Evolutionary conservation across 2,797 vertebrate genomes (phyloP).

Genomic region (Sebastes minor): DNA sequence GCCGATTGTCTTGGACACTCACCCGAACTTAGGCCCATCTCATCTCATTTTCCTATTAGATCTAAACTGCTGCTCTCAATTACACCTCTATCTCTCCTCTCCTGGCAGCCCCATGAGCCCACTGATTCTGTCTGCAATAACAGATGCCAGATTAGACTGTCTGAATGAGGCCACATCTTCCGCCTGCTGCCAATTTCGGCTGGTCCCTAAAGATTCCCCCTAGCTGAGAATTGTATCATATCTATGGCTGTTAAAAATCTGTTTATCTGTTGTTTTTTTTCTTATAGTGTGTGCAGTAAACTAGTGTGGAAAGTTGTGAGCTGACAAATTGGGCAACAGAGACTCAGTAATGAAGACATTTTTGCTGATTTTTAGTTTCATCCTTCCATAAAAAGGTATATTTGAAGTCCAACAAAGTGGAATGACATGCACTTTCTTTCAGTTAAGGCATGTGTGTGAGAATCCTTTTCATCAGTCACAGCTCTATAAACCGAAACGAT

Average conservation of each 20-base stretch:
- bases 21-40: slow-evolving; percentile 68
- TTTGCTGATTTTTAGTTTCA: slow-evolving; percentile 10
- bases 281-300: slow-evolving; percentile 26
- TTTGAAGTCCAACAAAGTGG: not conserved
- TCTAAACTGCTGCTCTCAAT: slow-evolving; percentile 78
- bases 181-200: slow-evolving; percentile 70
- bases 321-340: slow-evolving; percentile 6
- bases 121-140: slow-evolving; percentile 76
- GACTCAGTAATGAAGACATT: slow-evolving; percentile 2
- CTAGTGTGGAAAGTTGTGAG: slow-evolving; percentile 20
- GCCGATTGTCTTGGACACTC: slow-evolving; percentile 62
- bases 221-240: slow-evolving; percentile 54
- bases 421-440: not conserved
- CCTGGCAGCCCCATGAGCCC: slow-evolving; percentile 56
- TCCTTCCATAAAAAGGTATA: not conserved
- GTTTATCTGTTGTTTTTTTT: slow-evolving; percentile 45
- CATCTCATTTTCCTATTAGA: slow-evolving; percentile 82
- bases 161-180: slow-evolving; percentile 73
- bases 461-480: not conserved
- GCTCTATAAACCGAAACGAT: slow-evolving; percentile 8
- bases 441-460: not conserved
- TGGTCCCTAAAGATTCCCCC: slow-evolving; percentile 60
- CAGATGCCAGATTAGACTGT: slow-evolving; percentile 79
- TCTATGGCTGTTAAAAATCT: slow-evolving; percentile 58
- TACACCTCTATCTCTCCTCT: slow-evolving; percentile 63